phyloP scores from a whole-genome alignment of 30 jellyfish, hydroid and myxozoan genomes.

The Hydra vulgaris region DNA sequence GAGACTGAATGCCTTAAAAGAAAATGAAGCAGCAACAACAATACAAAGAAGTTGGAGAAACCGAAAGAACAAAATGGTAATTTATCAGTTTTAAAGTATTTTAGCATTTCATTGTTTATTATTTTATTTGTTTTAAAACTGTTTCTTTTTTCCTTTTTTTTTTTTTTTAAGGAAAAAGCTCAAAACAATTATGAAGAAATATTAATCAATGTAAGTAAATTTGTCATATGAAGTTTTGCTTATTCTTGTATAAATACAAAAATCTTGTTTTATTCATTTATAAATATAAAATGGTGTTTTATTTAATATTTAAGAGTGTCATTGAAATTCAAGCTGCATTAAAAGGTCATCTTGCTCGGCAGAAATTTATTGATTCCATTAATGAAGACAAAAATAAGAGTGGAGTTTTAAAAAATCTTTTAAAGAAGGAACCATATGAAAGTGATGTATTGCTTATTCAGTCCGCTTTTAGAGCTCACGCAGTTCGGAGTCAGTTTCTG shows the following conservation, averaged over 20 bases:
- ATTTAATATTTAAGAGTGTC: too few species aligned
- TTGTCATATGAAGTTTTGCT: too few species aligned
- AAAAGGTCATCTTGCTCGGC: constrained; percentile 62
- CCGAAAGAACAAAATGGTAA: constrained; percentile 16
- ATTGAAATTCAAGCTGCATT: constrained; percentile 71
- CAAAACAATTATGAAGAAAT: neutral
- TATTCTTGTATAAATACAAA: too few species aligned
- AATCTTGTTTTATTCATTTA: too few species aligned
- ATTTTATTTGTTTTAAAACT: neutral
- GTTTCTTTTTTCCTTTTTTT: neutral
- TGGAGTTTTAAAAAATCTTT: neutral
- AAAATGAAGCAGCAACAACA: constrained; percentile 46
- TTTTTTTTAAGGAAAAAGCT: neutral
- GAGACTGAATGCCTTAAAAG: constrained; percentile 13
- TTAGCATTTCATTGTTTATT: neutral
- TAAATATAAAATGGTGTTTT: too few species aligned
- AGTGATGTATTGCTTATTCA: constrained; percentile 46
- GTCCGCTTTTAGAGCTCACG: constrained; percentile 85
- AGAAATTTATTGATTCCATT: constrained; percentile 12
- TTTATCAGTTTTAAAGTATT: neutral
- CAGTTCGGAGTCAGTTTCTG: constrained; percentile 46
- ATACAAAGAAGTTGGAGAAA: constrained; percentile 67
- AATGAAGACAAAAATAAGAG: neutral
- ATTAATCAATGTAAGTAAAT: neutral
- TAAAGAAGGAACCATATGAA: neutral